Base-by-base conservation (phyloP, 2,888 invertebrate species). In the Heterodera filipjevi region DNA sequence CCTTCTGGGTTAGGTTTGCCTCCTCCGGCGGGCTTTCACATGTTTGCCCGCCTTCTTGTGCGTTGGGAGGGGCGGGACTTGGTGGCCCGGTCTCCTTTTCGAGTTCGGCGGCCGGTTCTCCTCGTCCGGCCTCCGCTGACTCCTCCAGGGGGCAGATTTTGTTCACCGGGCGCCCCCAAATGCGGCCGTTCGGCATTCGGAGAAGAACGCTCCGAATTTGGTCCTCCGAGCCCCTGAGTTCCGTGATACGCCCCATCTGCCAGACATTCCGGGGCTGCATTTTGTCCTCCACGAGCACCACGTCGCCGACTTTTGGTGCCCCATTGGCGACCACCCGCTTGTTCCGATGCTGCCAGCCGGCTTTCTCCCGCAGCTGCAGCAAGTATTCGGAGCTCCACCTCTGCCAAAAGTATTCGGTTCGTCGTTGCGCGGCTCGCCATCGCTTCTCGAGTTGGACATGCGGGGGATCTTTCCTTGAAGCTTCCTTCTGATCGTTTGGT, bases 281-380 rank as follows among this genome's bases (percentile, higher is more conserved):
- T 22, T 72, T 33, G 49, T 72, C 72, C 32, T 72, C 72, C 3
- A 72, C 35, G 6, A 72, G 44, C 22, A 72, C 72, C 1, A 72
- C 39, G 16, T 72, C 72, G 1, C 39, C 39, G 22, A 72, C 19
- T 39, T 6, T 39, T 30, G 72, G 72, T 3, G 19, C 8, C 16
- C 30, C 32, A 3, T 5, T 3, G 0, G 22, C 19, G 32, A 19
- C 1, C 22, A 22, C 49, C 53, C 72, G 35, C 32, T 14, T 10
- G 32, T 53, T 53, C 19, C 6, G 14, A 19, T 72, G 72, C 16
- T 14, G 32, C 39, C 35, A 35, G 1, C 39, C 35, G 16, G 72
- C 39, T 19, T 33, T 72, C 19, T 35, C 35, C 3, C 72, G 27
- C 39, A 72, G 22, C 6, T 27, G 14, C 5, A 72, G 16, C 39